phyloP scores from a whole-genome alignment of 2,113 vertebrate genomes.

The Lasiurus borealis region DNA sequence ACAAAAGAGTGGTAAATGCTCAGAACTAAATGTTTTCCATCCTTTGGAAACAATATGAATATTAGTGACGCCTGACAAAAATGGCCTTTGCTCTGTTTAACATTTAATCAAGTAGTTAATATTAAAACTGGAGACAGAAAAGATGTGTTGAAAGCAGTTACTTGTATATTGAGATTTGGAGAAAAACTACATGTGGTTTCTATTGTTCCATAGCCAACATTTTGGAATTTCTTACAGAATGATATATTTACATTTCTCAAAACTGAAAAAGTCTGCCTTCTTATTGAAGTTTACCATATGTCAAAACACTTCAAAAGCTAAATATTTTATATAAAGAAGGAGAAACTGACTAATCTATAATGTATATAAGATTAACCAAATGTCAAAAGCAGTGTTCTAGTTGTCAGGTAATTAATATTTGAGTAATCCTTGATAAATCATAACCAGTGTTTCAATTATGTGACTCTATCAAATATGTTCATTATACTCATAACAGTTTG shows the following conservation, averaged over 20 bases:
- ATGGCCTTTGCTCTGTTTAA: constrained; percentile 63
- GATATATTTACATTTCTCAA: constrained; percentile 88
- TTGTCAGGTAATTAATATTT: constrained; percentile 71
- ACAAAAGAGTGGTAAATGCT: constrained; percentile 43
- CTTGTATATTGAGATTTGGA: constrained; percentile 74
- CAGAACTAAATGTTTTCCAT: neutral
- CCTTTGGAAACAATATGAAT: neutral
- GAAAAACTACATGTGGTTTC: constrained; percentile 87
- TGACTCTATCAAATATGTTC: constrained; percentile 47
- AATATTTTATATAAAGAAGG: constrained; percentile 84
- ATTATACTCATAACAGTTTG: constrained; percentile 67
- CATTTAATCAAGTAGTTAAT: constrained; percentile 63
- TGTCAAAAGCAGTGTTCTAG: constrained; percentile 53
- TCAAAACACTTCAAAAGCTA: constrained; percentile 89
- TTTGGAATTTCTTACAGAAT: constrained; percentile 84
- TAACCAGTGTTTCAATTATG: constrained; percentile 59
- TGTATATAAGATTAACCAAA: constrained; percentile 68
- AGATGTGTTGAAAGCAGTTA: constrained; percentile 77
- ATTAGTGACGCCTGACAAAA: constrained; percentile 56
- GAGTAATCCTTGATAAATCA: constrained; percentile 66
- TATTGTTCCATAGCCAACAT: constrained; percentile 87
- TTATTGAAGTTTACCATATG: constrained; percentile 89
- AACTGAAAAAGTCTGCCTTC: constrained; percentile 86
- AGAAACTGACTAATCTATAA: constrained; percentile 82
- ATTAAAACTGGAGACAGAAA: constrained; percentile 76